Evolutionary conservation across 2,888 invertebrate species (phyloP), one percentile per base, ranked within the genome.

Genomic region (Aplocera efformata): DNA sequence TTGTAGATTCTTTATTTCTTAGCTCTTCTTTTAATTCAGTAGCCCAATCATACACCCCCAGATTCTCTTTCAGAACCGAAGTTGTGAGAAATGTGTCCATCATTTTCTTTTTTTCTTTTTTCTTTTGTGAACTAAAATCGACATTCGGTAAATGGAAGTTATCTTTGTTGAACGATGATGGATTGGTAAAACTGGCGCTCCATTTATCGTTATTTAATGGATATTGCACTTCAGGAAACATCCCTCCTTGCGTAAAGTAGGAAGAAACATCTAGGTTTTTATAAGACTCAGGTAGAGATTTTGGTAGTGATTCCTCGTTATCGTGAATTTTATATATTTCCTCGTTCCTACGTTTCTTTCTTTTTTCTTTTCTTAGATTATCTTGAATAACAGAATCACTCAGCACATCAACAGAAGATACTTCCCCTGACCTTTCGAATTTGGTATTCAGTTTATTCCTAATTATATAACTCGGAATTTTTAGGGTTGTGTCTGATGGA

Each of bases 221-320:
- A 57, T 81, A 84, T 48, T 79, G 72, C 1, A 81, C 72, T 48
- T 80, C 78, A 10, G 83, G 82, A 56, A 81, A 85, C 9, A 48
- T 38, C 6, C 50, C 55, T 22, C 57, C 32, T 35, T 65, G 58
- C 11, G 49, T 43, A 8, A 63, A 57, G 25, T 49, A 58, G 10
- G 42, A 45, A 1, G 60, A 38, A 11, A 56, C 50, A 7, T 49
- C 37, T 13, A 22, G 30, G 25, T 42, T 26, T 17, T 11, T 8
- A 26, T 29, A 36, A n/a, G 24, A 22, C n/a, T 27, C 39, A 6
- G 27, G 21, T 4, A 24, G 8, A 21, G 28, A 13, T 0, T 8
- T 32, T 6, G 28, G 3, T 13, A 35, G 13, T 26, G 26, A 6
- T 32, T 36, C 22, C 36, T 37, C 42, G 48, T n/a, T 28, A 6